phyloP scores from a whole-genome alignment of 2,888 invertebrate genomes.

The Cephus rjabovi region DNA sequence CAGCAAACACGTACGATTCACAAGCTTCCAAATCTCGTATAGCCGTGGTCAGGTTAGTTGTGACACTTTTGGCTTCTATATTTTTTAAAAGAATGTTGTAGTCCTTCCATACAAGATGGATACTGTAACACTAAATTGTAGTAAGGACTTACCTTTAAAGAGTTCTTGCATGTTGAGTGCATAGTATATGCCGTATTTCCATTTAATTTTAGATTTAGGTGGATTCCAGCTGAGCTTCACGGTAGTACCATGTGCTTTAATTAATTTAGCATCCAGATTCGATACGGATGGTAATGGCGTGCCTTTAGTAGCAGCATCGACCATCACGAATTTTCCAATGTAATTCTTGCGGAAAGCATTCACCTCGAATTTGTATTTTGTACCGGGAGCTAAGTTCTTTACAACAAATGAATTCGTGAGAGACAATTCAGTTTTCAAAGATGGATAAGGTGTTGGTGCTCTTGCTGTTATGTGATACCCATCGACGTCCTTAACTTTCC shows the following conservation, averaged over 20 bases:
- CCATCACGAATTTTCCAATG: slow-evolving; percentile 69
- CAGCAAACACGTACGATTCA: slow-evolving; percentile 78
- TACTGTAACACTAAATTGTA: slow-evolving; percentile 17
- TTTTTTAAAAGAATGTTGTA: slow-evolving; percentile 32
- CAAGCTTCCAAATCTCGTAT: slow-evolving; percentile 78
- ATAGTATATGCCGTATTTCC: slow-evolving; percentile 81
- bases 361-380: slow-evolving; percentile 72
- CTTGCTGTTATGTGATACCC: slow-evolving; percentile 72
- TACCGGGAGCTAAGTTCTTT: slow-evolving; percentile 65
- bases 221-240: slow-evolving; percentile 77
- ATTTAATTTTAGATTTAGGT: slow-evolving; percentile 71
- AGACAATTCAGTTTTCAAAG: slow-evolving; percentile 65
- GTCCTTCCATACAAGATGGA: background rate
- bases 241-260: slow-evolving; percentile 71
- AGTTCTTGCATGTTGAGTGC: slow-evolving; percentile 72
- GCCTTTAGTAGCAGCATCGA: slow-evolving; percentile 69
- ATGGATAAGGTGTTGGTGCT: slow-evolving; percentile 71
- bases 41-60: slow-evolving; percentile 69
- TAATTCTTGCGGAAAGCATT: slow-evolving; percentile 72
- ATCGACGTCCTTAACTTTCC: slow-evolving; percentile 70
- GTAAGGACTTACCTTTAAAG: slow-evolving; percentile 69
- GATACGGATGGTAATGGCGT: slow-evolving; percentile 68
- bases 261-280: slow-evolving; percentile 68
- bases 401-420: slow-evolving; percentile 63
- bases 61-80: slow-evolving; percentile 67